These are phyloP conservation scores for Daphoenositta chrysoptera DNA, from an alignment of 2,113 vertebrate genomes.

Conservation along the genomic window DNA sequence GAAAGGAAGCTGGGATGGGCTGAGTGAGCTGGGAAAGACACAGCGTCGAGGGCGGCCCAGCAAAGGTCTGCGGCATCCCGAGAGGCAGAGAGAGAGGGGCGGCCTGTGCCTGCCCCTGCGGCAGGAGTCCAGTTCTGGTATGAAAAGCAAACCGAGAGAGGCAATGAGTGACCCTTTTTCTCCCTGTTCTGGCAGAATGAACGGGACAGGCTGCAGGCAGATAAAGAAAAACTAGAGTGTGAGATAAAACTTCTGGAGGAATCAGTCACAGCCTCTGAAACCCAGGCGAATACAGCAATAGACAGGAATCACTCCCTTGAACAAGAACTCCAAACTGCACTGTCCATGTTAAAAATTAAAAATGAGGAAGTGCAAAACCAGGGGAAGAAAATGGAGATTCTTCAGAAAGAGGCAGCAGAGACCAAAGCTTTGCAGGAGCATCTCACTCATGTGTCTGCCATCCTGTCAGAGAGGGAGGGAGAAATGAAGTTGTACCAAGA, in stretches of 20 bases:
- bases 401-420: conserved; percentile 57
- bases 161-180: not conserved
- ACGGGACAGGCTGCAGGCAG: conserved; percentile 22
- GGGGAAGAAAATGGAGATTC: conserved; percentile 36
- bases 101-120: not conserved
- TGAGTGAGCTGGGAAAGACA: not conserved
- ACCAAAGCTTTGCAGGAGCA: not conserved
- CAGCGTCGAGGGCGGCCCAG: accelerated
- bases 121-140: not conserved
- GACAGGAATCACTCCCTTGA: conserved; percentile 45
- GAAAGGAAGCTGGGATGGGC: not conserved
- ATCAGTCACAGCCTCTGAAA: conserved; percentile 51
- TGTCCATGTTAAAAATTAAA: conserved; percentile 64
- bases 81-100: not conserved
- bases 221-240: conserved; percentile 38
- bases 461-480: not conserved
- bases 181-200: conserved; percentile 57
- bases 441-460: not conserved
- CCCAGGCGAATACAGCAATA: conserved; percentile 21
- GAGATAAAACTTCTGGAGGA: conserved; percentile 58
- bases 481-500: not conserved
- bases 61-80: not conserved
- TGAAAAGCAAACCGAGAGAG: not conserved
- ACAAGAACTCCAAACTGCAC: conserved; percentile 52
- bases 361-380: conserved; percentile 55